Conservation (phyloP, 2,888 invertebrate genomes). For the Pyrgus malvae region DNA sequence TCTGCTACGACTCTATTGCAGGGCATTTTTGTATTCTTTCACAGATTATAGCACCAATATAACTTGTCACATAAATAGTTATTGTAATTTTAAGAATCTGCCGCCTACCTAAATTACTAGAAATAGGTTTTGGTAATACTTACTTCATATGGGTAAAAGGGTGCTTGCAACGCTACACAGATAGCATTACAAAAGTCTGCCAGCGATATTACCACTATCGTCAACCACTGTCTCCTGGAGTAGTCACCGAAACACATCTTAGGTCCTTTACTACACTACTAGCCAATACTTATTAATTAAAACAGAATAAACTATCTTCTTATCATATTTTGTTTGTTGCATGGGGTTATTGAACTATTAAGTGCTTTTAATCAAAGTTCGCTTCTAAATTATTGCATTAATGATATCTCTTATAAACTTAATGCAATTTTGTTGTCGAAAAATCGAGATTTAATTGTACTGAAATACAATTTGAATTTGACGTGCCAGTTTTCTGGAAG, state of each 20-base stretch:
- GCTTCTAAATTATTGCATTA: not conserved
- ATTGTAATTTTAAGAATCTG: no score
- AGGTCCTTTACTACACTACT: not conserved
- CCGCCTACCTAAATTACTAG: no score
- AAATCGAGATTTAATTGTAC: no score
- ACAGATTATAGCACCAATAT: no score
- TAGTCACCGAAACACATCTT: conserved; percentile 83
- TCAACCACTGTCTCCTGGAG: conserved; percentile 88
- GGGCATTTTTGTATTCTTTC: no score
- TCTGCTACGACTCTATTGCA: no score
- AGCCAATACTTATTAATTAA: not conserved
- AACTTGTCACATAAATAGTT: no score
- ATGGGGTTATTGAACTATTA: conserved; percentile 14
- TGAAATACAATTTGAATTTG: not conserved
- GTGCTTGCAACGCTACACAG: conserved; percentile 92
- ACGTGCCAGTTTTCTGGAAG: conserved; percentile 41
- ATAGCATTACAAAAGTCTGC: conserved; percentile 93
- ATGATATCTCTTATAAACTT: no score
- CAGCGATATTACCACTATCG: conserved; percentile 88
- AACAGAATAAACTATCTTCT: no score
- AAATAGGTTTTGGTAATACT: no score
- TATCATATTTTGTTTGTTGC: conserved; percentile 11
- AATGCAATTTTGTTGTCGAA: no score
- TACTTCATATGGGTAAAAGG: conserved; percentile 93
- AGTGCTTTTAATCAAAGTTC: conserved; percentile 11